Conservation (phyloP, 2,113 vertebrate species). For the Scatophagus argus region DNA sequence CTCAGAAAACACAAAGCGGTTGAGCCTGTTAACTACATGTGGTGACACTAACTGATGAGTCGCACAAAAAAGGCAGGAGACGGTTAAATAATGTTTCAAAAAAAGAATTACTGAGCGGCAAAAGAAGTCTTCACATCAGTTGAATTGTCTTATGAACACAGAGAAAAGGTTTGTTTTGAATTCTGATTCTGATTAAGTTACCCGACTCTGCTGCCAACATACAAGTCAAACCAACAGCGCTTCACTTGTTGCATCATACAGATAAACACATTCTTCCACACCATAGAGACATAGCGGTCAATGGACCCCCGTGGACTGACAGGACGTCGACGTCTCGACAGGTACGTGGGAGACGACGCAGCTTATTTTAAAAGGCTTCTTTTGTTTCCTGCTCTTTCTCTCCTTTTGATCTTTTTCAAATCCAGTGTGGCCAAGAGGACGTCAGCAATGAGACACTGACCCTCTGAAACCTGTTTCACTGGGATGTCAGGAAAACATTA, state of each 20-base stretch:
- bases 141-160: neutral
- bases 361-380: too few relatives aligned
- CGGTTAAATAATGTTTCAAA: too few relatives aligned
- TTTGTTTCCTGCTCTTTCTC: too few relatives aligned
- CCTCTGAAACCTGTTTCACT: too few relatives aligned
- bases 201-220: too few relatives aligned
- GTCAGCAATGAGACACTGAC: too few relatives aligned
- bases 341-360: constrained; percentile 57
- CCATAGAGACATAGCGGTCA: neutral
- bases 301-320: constrained; percentile 55
- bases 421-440: too few relatives aligned
- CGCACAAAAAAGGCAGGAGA: neutral
- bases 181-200: too few relatives aligned
- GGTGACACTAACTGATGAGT: neutral
- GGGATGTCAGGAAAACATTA: too few relatives aligned
- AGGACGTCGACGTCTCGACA: constrained; percentile 62
- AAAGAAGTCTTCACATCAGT: neutral
- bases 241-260: too few relatives aligned
- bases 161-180: neutral
- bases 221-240: too few relatives aligned
- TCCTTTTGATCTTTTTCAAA: too few relatives aligned
- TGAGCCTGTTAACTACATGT: neutral
- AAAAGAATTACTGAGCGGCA: neutral
- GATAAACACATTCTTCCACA: neutral
- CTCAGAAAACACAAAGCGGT: neutral